These are phyloP conservation scores for Myiopsitta monachus DNA, from an alignment of 2,113 vertebrate genomes.

Conservation along the genomic window DNA sequence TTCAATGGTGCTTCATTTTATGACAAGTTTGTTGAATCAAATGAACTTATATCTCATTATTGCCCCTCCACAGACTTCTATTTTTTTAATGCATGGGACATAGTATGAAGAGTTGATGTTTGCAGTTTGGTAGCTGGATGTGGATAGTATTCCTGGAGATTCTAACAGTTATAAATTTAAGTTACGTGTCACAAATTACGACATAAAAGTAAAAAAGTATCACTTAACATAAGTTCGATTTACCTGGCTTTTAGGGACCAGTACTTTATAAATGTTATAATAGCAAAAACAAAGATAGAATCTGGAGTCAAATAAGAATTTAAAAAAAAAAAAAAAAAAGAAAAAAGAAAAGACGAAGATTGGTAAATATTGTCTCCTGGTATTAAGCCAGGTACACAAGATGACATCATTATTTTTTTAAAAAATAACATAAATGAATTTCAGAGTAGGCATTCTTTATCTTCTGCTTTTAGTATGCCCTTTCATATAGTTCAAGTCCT, in stretches of 20 bases:
- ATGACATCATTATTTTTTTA: neutral
- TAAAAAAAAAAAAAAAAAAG: neutral
- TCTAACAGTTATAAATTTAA: neutral
- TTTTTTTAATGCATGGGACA: neutral
- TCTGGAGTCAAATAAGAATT: neutral
- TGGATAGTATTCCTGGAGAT: neutral
- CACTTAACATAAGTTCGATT: neutral
- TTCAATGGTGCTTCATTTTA: neutral
- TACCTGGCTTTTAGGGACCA: neutral
- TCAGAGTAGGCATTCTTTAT: neutral
- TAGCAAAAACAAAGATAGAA: neutral
- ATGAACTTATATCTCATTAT: neutral
- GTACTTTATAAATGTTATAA: neutral
- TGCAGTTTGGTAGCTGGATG: neutral
- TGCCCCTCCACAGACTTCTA: neutral
- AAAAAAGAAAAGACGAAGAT: fast-evolving
- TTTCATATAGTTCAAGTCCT: neutral
- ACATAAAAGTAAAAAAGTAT: neutral
- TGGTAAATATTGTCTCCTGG: neutral
- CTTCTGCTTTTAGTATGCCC: neutral
- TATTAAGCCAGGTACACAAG: neutral
- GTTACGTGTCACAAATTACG: neutral
- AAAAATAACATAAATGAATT: neutral
- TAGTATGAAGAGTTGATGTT: neutral
- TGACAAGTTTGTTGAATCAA: neutral